Evolutionary conservation across 2,888 invertebrate genomes (phyloP), one percentile per base, ranked within the genome.

Genomic region (Sphaerophoria taeniata): DNA sequence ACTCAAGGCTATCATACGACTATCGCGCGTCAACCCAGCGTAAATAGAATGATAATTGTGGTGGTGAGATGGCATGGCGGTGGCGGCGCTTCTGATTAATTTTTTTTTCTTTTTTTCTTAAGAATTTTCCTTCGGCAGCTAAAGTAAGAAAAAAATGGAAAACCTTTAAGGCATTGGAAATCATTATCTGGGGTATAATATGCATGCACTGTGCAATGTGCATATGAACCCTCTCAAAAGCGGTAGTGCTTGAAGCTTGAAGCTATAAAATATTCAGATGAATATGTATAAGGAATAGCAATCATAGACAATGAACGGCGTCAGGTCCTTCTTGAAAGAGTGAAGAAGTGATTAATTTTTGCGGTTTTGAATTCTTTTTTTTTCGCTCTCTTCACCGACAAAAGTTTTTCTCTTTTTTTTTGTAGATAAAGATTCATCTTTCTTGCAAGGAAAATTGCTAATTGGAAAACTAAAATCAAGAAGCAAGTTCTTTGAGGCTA

Each of bases 271-370:
- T 34, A 34, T 24, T 6, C 7, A 33, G 3, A 33, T 11, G 3
- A 12, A 33, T 9, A 9, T 9, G 31, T 14, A 14, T 7, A 36
- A 49, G 43, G 36, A 51, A 77, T 56, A 63, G 60, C 75, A 84
- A 79, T 80, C 84, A 80, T 69, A 84, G 79, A 80, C 80, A 84
- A 84, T 83, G 83, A 84, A 84, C 79, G 83, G 83, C 83, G 83
- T 84, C 76, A 76, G 76, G 80, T 81, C 81, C 85, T 81, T 77
- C 72, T 47, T 16, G 33, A 24, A 7, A 70, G 56, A 72, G 33
- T 56, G 71, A 80, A 81, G 72, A 81, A 76, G 80, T 85, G 85
- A 85, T 85, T 85, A 81, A 67, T 69, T 76, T 77, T 65, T 85
- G 81, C 72, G 81, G 85, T 73, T 61, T 56, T 70, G 43, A 43